Base-by-base conservation (phyloP, 2,797 vertebrate species). In the Syngnathus rostellatus region DNA sequence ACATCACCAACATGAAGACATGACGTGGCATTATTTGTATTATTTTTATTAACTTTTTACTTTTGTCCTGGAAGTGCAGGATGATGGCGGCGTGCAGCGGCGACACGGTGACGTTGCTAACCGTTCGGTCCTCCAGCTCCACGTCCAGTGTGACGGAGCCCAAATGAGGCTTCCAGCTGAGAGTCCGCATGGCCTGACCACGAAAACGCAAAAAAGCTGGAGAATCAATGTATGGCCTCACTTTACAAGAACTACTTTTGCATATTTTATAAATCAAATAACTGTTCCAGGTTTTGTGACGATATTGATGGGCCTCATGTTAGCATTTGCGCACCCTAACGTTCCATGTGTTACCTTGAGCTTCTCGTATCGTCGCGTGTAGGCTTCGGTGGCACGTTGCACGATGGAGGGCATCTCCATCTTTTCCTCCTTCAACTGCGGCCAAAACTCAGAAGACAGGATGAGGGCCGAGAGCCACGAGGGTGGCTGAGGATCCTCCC, bases 391-490 rank as follows among this genome's bases (percentile, higher is more conserved):
- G 65, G 94, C 93, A 72, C 88, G 92, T 71, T 90, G 90, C 62
- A 95, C 76, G 17, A 91, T 83, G 0, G 92, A 88, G 0, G 96
- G 96, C 1, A 99, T 92, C 83, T 99, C 95, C 74, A 99, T 89
- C 83, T 98, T 98, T 90, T 98, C 96, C 51, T 98, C 96, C 80
- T 99, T 99, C 63, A 99, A 93, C 0, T 93, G 87, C 0, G 97
- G 97, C 97, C 97, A 99, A 86, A 99, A 99, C 90, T 99, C 96
- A 0, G 94, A 96, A 1, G 94, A 99, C 39, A 99, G 85, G 79
- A 99, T 96, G 76, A 97, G 93, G 0, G 95, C 92, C 0, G 93
- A 93, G 0, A 99, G 92, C n/a, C 90, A 85, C 25, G 98, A 90
- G 0, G 91, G 89, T 0, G 94, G 50, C 50, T n/a, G 92, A 83